Evolutionary conservation across 2,888 invertebrate genomes (phyloP).

Genomic region (Neocrepidodera transversa): DNA sequence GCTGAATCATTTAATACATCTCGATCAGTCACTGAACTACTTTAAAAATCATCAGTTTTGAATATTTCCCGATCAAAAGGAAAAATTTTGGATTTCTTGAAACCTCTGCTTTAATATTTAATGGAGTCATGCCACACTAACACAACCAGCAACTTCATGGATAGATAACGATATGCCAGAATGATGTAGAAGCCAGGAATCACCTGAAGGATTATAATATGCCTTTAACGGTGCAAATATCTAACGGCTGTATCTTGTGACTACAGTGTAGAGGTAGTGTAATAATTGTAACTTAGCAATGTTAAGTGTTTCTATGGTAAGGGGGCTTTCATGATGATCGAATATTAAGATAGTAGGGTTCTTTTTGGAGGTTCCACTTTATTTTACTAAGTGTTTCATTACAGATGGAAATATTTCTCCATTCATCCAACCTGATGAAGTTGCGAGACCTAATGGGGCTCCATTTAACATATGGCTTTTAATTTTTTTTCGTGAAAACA

Average conservation of each 20-base stretch:
- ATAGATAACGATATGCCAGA: slow-evolving; percentile 55
- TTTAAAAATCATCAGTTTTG: slow-evolving; percentile 33
- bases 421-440: slow-evolving; percentile 24
- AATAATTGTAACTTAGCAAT: slow-evolving; percentile 50
- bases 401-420: slow-evolving; percentile 17
- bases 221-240: slow-evolving; percentile 57
- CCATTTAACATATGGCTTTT: neutral
- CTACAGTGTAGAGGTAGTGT: too few relatives aligned
- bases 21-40: too few relatives aligned
- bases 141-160: too few relatives aligned
- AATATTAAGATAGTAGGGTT: slow-evolving; percentile 49
- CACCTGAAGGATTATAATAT: slow-evolving; percentile 47
- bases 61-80: slow-evolving; percentile 40
- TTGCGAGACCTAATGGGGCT: slow-evolving; percentile 41
- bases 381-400: slow-evolving; percentile 50
- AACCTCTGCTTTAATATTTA: slow-evolving; percentile 37
- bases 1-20: too few relatives aligned
- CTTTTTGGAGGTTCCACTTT: slow-evolving; percentile 37
- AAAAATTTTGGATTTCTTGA: slow-evolving; percentile 35
- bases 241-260: slow-evolving; percentile 59
- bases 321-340: slow-evolving; percentile 55
- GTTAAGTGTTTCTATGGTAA: slow-evolving; percentile 40
- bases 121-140: too few relatives aligned
- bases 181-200: slow-evolving; percentile 53
- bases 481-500: slow-evolving; percentile 5